These are phyloP conservation scores for Cryptoblepharus egeriae DNA, from an alignment of 2,797 vertebrate genomes.

Conservation along the genomic window DNA sequence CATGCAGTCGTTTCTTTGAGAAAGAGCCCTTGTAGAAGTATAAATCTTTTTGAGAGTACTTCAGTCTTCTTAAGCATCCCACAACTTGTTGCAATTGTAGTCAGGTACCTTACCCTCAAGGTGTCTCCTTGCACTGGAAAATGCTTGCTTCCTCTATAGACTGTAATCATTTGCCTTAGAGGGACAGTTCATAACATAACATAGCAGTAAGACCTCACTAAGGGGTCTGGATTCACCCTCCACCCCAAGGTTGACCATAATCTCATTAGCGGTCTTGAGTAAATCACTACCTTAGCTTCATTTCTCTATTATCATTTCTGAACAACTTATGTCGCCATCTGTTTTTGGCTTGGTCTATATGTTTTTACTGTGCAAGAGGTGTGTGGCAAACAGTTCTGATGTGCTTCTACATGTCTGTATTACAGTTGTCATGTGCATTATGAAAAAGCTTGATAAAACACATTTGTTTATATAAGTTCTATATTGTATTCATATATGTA, in stretches of 20 bases:
- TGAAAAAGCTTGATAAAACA: too few relatives aligned
- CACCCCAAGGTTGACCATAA: too few relatives aligned
- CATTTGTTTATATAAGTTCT: too few relatives aligned
- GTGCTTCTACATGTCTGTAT: too few relatives aligned
- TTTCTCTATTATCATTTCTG: background rate
- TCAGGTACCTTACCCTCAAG: background rate
- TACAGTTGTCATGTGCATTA: too few relatives aligned
- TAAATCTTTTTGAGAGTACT: background rate
- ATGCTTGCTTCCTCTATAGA: background rate
- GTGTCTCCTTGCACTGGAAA: background rate
- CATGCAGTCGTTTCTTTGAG: background rate
- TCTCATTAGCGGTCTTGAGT: background rate
- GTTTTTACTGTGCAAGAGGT: too few relatives aligned
- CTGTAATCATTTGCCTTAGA: background rate
- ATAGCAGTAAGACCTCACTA: background rate
- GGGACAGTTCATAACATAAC: background rate
- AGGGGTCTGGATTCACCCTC: background rate
- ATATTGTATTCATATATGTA: too few relatives aligned
- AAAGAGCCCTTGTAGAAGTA: background rate
- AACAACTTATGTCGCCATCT: too few relatives aligned
- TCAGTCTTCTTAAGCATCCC: background rate
- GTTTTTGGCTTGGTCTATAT: too few relatives aligned
- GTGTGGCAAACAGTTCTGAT: too few relatives aligned
- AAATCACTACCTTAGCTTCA: background rate
- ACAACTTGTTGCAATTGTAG: background rate